Conservation (phyloP, 1,140 invertebrate species). For the Musca domestica region DNA sequence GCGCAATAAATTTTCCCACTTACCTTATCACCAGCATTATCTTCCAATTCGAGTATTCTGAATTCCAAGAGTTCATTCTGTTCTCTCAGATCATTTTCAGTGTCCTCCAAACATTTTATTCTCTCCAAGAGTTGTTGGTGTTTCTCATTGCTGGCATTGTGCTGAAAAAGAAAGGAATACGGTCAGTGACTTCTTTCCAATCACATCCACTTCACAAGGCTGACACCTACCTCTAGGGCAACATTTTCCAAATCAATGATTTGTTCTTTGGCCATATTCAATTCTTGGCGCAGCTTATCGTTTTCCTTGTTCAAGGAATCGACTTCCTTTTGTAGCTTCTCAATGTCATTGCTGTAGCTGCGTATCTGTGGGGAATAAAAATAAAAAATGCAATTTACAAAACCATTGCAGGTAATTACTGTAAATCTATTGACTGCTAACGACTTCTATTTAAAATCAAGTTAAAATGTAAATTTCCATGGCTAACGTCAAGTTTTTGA, state of each 20-base stretch:
- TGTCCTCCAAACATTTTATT: slow-evolving; percentile 48
- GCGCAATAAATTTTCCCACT: too few species aligned
- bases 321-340: slow-evolving; percentile 51
- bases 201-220: too few species aligned
- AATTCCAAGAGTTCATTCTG: slow-evolving; percentile 59
- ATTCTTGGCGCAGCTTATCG: slow-evolving; percentile 39
- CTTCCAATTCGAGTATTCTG: slow-evolving; percentile 57
- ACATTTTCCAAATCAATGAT: slow-evolving; percentile 42
- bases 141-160: slow-evolving; percentile 33
- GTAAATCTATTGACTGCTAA: too few species aligned
- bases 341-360: slow-evolving; percentile 41
- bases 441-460: too few species aligned
- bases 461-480: too few species aligned
- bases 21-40: slow-evolving; percentile 47
- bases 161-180: background rate
- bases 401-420: too few species aligned
- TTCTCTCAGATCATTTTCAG: slow-evolving; percentile 56
- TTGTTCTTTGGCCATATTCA: slow-evolving; percentile 50
- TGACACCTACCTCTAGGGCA: slow-evolving; percentile 32
- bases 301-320: slow-evolving; percentile 51
- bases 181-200: too few species aligned
- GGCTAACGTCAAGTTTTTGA: background rate
- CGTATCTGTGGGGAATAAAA: slow-evolving; percentile 34
- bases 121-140: slow-evolving; percentile 44
- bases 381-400: background rate